Evolutionary conservation across 2,888 invertebrate genomes (phyloP), one percentile per base, ranked within the genome.

Genomic region (Lottia scabra): DNA sequence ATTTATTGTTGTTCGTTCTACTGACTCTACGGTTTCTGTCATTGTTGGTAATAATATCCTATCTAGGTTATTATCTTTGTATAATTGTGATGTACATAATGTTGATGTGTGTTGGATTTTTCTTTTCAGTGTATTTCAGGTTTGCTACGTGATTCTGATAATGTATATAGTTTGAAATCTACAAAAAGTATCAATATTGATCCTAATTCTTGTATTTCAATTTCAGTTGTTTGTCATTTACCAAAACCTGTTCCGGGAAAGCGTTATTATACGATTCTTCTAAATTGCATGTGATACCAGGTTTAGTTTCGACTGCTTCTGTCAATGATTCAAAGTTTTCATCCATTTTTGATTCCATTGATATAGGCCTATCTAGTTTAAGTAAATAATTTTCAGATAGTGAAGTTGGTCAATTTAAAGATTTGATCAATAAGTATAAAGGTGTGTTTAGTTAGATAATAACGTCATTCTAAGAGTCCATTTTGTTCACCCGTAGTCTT

Each of bases 401-500:
- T 10, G 19, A 56, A 23, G 4, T 16, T 56, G 19, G 13, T 2
- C 56, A 56, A n/a, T 23, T 56, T 23, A 38, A 44, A 30, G 10
- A 46, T 19, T 56, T 46, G n/a, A 45, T 70, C 2, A 15, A 65
- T 0, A 19, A 38, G 3, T 70, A 19, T 44, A 70, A 23, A 44
- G 67, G 67, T 46, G 63, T 70, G 3, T 71, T 71, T 68, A 67
- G 68, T 45, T 1, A 16, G 71, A 63, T 23, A 44, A 67, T 30
- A 67, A 67, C 46, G 69, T 16, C 64, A 63, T 38, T 70, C 70
- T 15, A 13, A 68, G 5, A 68, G 74, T 45, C 70, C 73, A 16
- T 77, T 45, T 48, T 65, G 63, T 23, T 74, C 75, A 13, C 69
- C 75, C 30, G 71, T 74, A 26, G 78, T 78, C 13, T 65, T 75